Evolutionary conservation across 2,888 invertebrate species (phyloP), one percentile per base, ranked within the genome.

Genomic region (Xylocampa areola): DNA sequence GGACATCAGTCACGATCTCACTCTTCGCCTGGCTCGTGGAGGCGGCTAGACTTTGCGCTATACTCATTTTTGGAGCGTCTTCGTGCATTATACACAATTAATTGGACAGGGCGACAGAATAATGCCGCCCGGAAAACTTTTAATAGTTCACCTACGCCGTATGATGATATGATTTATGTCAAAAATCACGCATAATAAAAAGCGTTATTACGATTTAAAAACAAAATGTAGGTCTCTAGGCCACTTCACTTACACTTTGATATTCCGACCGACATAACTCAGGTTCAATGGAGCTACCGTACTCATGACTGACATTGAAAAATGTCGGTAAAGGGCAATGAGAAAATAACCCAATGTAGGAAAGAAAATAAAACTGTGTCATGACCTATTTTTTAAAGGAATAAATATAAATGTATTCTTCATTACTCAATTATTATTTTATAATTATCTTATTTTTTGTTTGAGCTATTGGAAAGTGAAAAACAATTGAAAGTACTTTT

Each of bases 171-270:
- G 94, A 94, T 95, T 87, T 95, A 95, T 95, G 95, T 87, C 94
- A 95, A 95, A 94, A 94, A 94, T 83, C 94, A 94, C 81, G 80
- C 82, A 77, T 82, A n/a, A n/a, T n/a, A 77, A 79, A 82, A 79
- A 84, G 80, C 82, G 83, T 82, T 86, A 86, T 83, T 80, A 76
- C 74, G 82, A 77, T 84, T 87, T 86, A 85, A 87, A 87, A 91
- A 88, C 89, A 88, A 90, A 96, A 97, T 96, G 96, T 97, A 96
- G 97, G 97, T 97, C 96, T 96, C 95, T 97, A 96, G 97, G 97
- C 96, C 97, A 97, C 96, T 96, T 96, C 96, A 96, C 96, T 96
- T 96, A 96, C 96, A 92, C 96, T 96, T 96, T 95, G 96, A 95
- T 96, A 96, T 95, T 95, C 95, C 95, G 95, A 95, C 95, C 95